A percentile compares a stretch with the other conserved stretches of the same genome.
These are phyloP conservation scores for Equus quagga DNA, from an alignment of 2,113 vertebrate species.

Conservation along the genomic window DNA sequence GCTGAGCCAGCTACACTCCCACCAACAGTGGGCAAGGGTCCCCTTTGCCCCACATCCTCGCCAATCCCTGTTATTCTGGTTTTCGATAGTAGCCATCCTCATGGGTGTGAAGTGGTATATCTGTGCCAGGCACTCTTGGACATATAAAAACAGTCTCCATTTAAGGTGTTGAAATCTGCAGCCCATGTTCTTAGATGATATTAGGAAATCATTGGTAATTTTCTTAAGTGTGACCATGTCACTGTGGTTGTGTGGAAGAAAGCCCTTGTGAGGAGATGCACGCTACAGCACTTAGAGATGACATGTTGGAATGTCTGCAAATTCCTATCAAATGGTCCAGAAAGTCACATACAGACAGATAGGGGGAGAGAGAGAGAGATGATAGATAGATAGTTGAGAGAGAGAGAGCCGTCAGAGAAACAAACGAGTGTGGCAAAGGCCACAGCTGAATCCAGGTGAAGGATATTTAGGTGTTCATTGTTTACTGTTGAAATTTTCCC, in stretches of 20 bases:
- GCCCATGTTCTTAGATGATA: background rate
- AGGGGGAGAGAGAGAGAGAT: background rate
- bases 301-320: background rate
- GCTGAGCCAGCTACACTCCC: background rate
- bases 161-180: background rate
- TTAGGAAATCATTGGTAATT: background rate
- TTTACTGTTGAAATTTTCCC: background rate
- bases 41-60: background rate
- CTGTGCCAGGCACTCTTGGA: background rate
- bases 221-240: background rate
- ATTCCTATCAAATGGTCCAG: background rate
- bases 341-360: background rate
- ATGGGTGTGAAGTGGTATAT: background rate
- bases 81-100: background rate
- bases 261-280: background rate
- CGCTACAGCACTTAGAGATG: no score
- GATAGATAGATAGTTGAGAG: accelerated
- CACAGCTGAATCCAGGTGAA: background rate
- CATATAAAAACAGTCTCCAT: background rate
- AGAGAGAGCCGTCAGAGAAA: background rate
- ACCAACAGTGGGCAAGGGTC: no score
- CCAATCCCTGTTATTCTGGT: background rate
- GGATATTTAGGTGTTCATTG: accelerated
- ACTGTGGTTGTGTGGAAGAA: background rate
- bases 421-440: background rate